A percentile compares a stretch with the other conserved stretches of the same genome.
Evolutionary conservation across 2,797 vertebrate species (phyloP).

Genomic region (Aeoliscus strigatus): DNA sequence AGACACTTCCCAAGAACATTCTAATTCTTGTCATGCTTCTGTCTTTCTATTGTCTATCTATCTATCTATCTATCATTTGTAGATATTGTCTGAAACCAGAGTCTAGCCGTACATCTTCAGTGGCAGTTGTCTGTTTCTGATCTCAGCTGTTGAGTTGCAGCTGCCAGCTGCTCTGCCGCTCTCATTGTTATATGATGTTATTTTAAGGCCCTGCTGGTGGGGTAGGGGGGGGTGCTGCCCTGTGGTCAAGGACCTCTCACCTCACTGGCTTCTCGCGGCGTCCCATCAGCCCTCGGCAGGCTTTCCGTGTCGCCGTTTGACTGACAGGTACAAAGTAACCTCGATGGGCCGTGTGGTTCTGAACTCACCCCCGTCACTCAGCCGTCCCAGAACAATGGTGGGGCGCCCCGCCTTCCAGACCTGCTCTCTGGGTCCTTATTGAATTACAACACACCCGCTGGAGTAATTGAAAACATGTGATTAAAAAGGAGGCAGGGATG

Average conservation of each 20-base stretch:
- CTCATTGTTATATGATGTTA: constrained; percentile 27
- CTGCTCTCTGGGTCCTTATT: constrained; percentile 63
- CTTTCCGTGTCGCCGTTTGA: constrained; percentile 59
- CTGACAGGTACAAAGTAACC: constrained; percentile 72
- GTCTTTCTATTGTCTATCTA: too few species aligned
- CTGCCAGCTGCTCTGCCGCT: constrained; percentile 32
- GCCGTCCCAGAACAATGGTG: constrained; percentile 59
- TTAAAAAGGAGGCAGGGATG: constrained; percentile 40
- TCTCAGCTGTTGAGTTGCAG: constrained; percentile 5
- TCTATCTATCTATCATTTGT: too few species aligned
- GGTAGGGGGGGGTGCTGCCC: constrained; percentile 23
- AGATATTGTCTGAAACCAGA: too few species aligned
- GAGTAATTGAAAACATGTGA: constrained; percentile 71
- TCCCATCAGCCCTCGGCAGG: constrained; percentile 19
- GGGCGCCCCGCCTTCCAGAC: constrained; percentile 28
- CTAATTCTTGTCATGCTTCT: too few species aligned
- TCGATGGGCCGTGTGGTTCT: constrained; percentile 40
- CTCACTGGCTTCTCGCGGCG: constrained; percentile 26
- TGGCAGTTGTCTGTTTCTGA: neutral
- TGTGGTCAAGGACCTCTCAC: constrained; percentile 49
- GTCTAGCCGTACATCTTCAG: too few species aligned
- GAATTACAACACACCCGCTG: constrained; percentile 63
- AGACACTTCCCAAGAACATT: too few species aligned
- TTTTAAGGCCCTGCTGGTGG: constrained; percentile 18
- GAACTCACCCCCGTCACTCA: constrained; percentile 68